Evolutionary conservation across 2,797 vertebrate genomes (phyloP).

Genomic region (Pelodytes ibericus): DNA sequence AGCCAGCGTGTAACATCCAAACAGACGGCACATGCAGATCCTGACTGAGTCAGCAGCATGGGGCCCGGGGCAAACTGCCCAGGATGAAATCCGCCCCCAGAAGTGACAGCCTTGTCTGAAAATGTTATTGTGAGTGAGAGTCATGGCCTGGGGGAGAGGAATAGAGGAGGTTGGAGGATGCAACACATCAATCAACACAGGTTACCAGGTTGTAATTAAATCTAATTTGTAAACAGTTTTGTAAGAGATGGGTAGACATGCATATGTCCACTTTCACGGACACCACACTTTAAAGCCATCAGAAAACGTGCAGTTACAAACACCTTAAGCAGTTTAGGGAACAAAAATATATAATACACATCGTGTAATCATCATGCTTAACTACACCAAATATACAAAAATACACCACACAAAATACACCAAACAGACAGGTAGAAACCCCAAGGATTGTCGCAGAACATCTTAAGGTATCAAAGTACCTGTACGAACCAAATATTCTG

Average conservation of each 20-base stretch:
- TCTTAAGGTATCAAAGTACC: too few relatives aligned
- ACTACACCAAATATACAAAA: too few relatives aligned
- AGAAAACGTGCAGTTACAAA: not conserved
- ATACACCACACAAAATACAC: too few relatives aligned
- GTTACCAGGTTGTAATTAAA: conserved; percentile 56
- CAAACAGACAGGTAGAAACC: too few relatives aligned
- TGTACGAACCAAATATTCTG: too few relatives aligned
- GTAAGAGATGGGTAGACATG: conserved; percentile 32
- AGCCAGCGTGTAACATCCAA: conserved; percentile 50
- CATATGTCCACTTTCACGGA: conserved; percentile 47
- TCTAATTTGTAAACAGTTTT: conserved; percentile 51
- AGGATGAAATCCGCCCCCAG: conserved; percentile 53
- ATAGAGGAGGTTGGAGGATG: conserved; percentile 49
- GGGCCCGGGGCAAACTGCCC: conserved; percentile 54
- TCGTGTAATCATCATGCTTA: too few relatives aligned
- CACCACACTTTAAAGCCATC: not conserved
- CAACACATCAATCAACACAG: conserved; percentile 47
- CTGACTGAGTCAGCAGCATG: conserved; percentile 54
- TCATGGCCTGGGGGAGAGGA: conserved; percentile 50
- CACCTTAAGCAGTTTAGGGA: too few relatives aligned
- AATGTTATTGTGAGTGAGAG: conserved; percentile 56
- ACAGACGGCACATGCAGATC: conserved; percentile 53
- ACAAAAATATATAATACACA: too few relatives aligned
- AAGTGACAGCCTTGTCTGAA: conserved; percentile 53
- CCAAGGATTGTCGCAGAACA: too few relatives aligned